Conservation (phyloP, 2,797 vertebrate genomes). For the Eutrigla gurnardus region DNA sequence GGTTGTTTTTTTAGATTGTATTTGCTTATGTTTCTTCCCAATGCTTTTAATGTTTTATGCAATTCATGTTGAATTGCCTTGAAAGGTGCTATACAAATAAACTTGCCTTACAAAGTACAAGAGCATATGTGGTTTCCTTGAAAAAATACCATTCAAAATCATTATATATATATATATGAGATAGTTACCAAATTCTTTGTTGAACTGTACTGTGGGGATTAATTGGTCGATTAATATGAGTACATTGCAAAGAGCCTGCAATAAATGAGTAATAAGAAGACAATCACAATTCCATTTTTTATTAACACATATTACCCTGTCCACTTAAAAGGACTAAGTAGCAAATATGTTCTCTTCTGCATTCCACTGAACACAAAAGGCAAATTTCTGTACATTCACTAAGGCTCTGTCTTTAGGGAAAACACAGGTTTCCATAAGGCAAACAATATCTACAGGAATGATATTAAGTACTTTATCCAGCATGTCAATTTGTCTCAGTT, state of each 20-base stretch:
- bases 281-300: constrained; percentile 84
- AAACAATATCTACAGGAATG: constrained; percentile 95
- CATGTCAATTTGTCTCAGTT: constrained; percentile 83
- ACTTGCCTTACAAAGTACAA: too few species aligned
- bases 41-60: too few species aligned
- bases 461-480: constrained; percentile 92
- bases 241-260: background rate
- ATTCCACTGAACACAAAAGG: constrained; percentile 88
- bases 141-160: too few species aligned
- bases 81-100: too few species aligned
- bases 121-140: background rate
- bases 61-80: too few species aligned
- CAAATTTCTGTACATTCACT: constrained; percentile 94
- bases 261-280: constrained; percentile 8
- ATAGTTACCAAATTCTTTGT: too few species aligned
- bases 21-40: too few species aligned
- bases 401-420: constrained; percentile 92
- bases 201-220: background rate
- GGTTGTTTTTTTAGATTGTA: too few species aligned
- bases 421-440: constrained; percentile 91
- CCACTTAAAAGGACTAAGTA: constrained; percentile 93
- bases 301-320: constrained; percentile 95
- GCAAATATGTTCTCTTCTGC: constrained; percentile 93
- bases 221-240: background rate
- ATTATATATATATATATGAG: too few species aligned